Percentiles rank a stretch among this genome's conserved stretches.
Conservation (phyloP, 2,113 vertebrate genomes). For the Ameiurus melas region DNA sequence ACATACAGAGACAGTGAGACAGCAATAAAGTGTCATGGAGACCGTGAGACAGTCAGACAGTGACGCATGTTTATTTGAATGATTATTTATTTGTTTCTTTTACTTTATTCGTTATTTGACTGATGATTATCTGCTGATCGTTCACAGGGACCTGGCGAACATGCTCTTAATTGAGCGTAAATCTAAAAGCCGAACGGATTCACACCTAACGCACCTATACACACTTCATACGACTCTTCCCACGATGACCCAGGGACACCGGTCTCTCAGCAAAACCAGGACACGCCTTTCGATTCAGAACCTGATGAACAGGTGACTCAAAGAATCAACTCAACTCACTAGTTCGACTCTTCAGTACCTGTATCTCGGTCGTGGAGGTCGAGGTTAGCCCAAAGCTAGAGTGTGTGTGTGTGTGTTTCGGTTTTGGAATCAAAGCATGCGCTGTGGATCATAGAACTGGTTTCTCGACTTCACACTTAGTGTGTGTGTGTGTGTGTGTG, state of each 20-base stretch:
- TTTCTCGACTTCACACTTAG: slow-evolving; percentile 39
- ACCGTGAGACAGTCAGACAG: too few relatives aligned
- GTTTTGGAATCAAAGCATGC: not conserved
- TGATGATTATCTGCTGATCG: not conserved
- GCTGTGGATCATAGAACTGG: slow-evolving; percentile 26
- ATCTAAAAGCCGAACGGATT: not conserved
- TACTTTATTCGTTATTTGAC: not conserved
- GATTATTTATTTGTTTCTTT: not conserved
- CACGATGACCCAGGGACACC: not conserved
- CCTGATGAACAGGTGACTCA: not conserved
- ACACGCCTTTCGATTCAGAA: not conserved
- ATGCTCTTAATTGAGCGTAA: not conserved
- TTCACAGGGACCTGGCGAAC: not conserved
- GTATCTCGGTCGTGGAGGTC: not conserved
- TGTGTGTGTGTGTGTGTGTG: slow-evolving; percentile 17
- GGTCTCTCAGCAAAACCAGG: not conserved
- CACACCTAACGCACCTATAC: too few relatives aligned
- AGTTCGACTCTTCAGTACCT: not conserved
- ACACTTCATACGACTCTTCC: not conserved
- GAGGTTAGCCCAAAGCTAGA: not conserved
- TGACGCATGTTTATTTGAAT: not conserved
- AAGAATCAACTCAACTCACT: not conserved
- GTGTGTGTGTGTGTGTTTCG: slow-evolving; percentile 26
- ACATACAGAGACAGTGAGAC: too few relatives aligned
- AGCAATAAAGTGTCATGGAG: too few relatives aligned